Evolutionary conservation across 2,797 vertebrate species (phyloP).

Genomic region (Sphaeramia orbicularis): DNA sequence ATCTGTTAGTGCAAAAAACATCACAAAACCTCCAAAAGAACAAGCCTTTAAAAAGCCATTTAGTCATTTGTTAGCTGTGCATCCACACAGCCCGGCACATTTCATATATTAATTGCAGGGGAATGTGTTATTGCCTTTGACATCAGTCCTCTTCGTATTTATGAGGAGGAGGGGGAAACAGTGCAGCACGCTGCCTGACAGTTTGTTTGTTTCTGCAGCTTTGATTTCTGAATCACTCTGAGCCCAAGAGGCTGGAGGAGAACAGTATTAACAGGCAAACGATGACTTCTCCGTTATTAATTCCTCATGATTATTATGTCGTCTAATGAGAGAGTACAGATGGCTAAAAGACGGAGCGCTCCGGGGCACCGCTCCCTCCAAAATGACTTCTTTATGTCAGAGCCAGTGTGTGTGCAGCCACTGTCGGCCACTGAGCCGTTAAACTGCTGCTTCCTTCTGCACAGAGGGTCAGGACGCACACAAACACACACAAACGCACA

Average conservation of each 20-base stretch:
- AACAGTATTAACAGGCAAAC: constrained; percentile 21
- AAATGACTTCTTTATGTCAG: constrained; percentile 68
- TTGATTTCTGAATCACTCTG: constrained; percentile 35
- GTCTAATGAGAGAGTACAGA: constrained; percentile 40
- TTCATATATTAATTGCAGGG: constrained; percentile 15
- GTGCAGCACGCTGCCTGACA: constrained; percentile 9
- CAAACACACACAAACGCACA: constrained; percentile 11
- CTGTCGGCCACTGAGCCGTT: constrained; percentile 49
- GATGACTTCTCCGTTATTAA: constrained; percentile 31
- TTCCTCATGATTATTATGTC: constrained; percentile 28
- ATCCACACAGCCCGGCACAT: neutral
- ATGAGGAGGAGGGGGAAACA: constrained; percentile 20
- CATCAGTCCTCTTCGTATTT: constrained; percentile 42
- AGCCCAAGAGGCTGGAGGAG: constrained; percentile 9
- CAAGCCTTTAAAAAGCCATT: neutral
- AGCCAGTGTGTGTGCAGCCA: constrained; percentile 38
- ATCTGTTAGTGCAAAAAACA: neutral
- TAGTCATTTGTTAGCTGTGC: constrained; percentile 6
- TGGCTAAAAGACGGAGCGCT: constrained; percentile 29
- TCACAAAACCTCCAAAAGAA: neutral
- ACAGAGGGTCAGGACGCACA: constrained; percentile 35
- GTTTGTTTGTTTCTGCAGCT: constrained; percentile 31
- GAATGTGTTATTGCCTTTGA: constrained; percentile 6
- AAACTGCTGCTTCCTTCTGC: constrained; percentile 56
- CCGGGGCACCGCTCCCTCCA: constrained; percentile 1